Base-by-base conservation (phyloP, 1,140 invertebrate species). In the Leptinotarsa texana region DNA sequence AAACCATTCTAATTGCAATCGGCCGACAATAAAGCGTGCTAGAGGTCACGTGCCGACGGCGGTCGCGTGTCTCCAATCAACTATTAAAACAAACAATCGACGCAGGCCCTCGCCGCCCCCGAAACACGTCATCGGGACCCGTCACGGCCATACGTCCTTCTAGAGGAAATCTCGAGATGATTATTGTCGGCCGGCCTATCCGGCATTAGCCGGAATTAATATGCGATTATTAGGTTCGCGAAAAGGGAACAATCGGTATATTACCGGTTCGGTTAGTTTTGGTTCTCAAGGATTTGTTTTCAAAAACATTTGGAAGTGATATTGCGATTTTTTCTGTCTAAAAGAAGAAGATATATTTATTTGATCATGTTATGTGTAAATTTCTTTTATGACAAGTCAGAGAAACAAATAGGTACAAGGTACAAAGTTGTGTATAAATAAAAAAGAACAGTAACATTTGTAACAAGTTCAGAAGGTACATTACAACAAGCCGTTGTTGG, bases 41-140 rank as follows among this genome's bases (percentile, higher is more conserved):
- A 68, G 49, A 68, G 66, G 66, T 49, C 66, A 68, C 66, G 66
- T 68, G 66, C 66, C 66, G n/a, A 15, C 66, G 27, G 66, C 66
- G 66, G 24, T 42, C 66, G 66, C 66, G 66, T 68, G 66, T 68
- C 33, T 42, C 42, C 66, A 68, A 68, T 68, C 66, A 68, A 68
- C 66, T 68, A 68, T 68, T 68, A 68, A 68, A 68, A 68, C 42
- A 68, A 68, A 68, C 66, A 68, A 68, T 18, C 42, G 66, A 68
- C 66, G 33, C 33, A 42, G 33, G 33, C 33, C 33, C 33, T 42
- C 33, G 11, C 33, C 33, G 33, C 33, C 33, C 33, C 33, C 33
- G 33, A 42, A 42, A 42, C 33, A 42, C 33, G 33, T 42, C 33
- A 42, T 42, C 33, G 33, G 33, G 51, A 18, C 51, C 51, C 51